Evolutionary conservation across 1,140 invertebrate species (phyloP).

Genomic region (Cyrtorhinus lividipennis): DNA sequence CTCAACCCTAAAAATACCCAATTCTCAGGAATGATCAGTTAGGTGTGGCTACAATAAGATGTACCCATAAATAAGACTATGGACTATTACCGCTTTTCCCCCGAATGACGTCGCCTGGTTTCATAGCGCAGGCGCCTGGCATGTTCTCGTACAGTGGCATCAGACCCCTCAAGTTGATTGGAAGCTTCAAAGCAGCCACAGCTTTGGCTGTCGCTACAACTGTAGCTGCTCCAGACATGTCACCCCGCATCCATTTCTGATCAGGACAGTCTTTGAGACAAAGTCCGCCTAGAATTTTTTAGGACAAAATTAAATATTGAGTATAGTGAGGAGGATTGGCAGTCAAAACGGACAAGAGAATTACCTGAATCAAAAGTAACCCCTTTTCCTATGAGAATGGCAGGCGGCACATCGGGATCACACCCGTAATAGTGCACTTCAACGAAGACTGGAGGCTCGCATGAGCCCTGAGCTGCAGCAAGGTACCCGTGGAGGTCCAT

Average conservation of each 20-base stretch:
- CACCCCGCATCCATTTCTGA: constrained; percentile 46
- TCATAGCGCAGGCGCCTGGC: constrained; percentile 41
- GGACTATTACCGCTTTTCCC: constrained; percentile 44
- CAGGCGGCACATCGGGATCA: constrained; percentile 31
- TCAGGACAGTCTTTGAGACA: constrained; percentile 40
- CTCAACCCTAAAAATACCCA: too few relatives aligned
- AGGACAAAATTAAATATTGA: too few relatives aligned
- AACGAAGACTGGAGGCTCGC: constrained; percentile 42
- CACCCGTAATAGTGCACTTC: constrained; percentile 25
- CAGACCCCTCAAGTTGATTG: constrained; percentile 38
- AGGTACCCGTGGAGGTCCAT: constrained; percentile 43
- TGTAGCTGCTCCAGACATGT: constrained; percentile 52
- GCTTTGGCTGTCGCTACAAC: constrained; percentile 38
- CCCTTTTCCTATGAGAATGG: constrained; percentile 36
- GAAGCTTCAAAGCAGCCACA: constrained; percentile 35
- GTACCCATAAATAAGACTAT: too few relatives aligned
- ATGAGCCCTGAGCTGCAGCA: constrained; percentile 43
- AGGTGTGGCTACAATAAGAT: too few relatives aligned
- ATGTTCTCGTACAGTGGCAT: constrained; percentile 49
- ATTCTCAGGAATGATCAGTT: too few relatives aligned
- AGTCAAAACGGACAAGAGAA: too few relatives aligned
- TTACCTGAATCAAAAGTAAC: constrained; percentile 40
- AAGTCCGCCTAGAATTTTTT: constrained; percentile 41
- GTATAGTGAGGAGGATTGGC: too few relatives aligned
- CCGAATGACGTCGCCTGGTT: constrained; percentile 47